Percentiles rank a stretch among this genome's conserved stretches.
Evolutionary conservation across 2,888 invertebrate species (phyloP).

Genomic region (Himalopsyche kuldschensis): DNA sequence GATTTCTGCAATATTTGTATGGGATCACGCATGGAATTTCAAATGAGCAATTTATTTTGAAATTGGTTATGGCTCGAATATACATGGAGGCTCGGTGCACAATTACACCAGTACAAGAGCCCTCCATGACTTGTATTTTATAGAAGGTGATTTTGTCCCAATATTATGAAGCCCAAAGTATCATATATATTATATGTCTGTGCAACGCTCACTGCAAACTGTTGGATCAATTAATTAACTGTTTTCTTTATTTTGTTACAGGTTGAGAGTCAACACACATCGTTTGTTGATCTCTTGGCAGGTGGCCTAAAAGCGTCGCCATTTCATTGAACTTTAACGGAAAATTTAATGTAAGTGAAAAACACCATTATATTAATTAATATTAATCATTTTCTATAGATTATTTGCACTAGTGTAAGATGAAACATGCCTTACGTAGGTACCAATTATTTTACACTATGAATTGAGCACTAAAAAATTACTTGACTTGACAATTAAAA

Average conservation of each 20-base stretch:
- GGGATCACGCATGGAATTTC: too few relatives aligned
- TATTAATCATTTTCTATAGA: background rate
- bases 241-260: constrained; percentile 42
- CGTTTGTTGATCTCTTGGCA: constrained; percentile 53
- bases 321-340: constrained; percentile 51
- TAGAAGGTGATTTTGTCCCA: too few relatives aligned
- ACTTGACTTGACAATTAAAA: too few relatives aligned
- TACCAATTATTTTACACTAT: background rate
- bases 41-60: too few relatives aligned
- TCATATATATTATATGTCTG: too few relatives aligned
- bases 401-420: too few relatives aligned
- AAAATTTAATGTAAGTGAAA: constrained; percentile 40
- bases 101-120: too few relatives aligned
- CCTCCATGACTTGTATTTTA: too few relatives aligned
- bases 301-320: constrained; percentile 49
- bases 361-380: background rate
- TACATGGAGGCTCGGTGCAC: too few relatives aligned
- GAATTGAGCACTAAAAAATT: background rate
- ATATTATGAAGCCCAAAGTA: too few relatives aligned
- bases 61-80: too few relatives aligned
- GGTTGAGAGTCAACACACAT: constrained; percentile 54
- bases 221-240: background rate
- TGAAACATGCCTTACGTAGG: background rate
- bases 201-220: background rate
- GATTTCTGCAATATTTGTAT: too few relatives aligned